Evolutionary conservation across 1,140 invertebrate species (phyloP).

Genomic region (Drosophila mayri): DNA sequence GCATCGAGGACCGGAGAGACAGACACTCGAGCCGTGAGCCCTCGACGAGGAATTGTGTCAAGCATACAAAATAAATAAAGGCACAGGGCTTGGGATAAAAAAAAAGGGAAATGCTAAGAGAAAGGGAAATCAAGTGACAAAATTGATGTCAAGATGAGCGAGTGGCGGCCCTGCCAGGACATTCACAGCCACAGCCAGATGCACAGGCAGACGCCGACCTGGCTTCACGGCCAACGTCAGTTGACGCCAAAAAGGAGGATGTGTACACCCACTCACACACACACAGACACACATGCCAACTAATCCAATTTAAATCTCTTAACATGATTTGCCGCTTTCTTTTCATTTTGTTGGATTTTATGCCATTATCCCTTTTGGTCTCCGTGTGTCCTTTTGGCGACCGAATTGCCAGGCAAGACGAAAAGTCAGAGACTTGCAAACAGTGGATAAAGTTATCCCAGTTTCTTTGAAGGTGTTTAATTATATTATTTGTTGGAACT

Average conservation of each 20-base stretch:
- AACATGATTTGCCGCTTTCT: constrained; percentile 83
- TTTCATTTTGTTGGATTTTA: constrained; percentile 81
- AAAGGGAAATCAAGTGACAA: constrained; percentile 69
- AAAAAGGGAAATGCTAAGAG: constrained; percentile 26
- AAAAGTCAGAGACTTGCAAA: constrained; percentile 14
- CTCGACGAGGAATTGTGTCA: constrained; percentile 75
- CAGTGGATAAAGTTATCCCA: neutral
- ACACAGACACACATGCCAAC: constrained; percentile 62
- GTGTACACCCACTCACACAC: constrained; percentile 13
- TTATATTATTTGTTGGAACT: neutral
- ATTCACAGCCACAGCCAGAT: constrained; percentile 20
- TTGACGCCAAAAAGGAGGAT: constrained; percentile 12
- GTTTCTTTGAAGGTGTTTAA: neutral
- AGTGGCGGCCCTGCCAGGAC: constrained; percentile 33
- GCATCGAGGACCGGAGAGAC: constrained; percentile 60
- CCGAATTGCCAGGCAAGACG: constrained; percentile 57
- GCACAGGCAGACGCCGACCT: constrained; percentile 3
- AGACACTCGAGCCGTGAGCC: constrained; percentile 60
- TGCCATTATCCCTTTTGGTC: constrained; percentile 77
- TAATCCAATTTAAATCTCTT: constrained; percentile 84
- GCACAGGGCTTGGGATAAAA: constrained; percentile 21
- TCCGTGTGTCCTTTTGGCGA: constrained; percentile 49
- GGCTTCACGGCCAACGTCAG: constrained; percentile 61
- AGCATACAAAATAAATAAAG: constrained; percentile 74
- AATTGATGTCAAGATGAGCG: constrained; percentile 79